These are phyloP conservation scores for Eulimnadia texana DNA, from an alignment of 1,140 invertebrate species.

Conservation along the genomic window DNA sequence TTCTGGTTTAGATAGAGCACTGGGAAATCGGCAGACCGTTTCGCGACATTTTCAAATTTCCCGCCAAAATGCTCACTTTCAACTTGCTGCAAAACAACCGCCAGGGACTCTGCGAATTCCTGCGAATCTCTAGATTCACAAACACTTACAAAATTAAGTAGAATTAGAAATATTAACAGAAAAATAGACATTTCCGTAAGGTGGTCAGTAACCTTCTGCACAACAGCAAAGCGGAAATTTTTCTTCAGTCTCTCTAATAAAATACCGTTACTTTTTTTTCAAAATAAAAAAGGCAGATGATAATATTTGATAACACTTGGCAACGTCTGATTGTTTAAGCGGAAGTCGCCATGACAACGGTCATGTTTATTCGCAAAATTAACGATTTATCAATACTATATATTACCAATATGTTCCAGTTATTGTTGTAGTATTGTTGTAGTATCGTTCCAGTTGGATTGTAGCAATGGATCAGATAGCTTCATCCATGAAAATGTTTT, in stretches of 20 bases:
- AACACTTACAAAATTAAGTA: not conserved
- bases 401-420: not conserved
- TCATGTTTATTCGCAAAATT: not conserved
- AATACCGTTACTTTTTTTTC: not conserved
- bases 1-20: not conserved
- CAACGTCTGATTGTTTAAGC: not conserved
- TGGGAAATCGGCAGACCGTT: not conserved
- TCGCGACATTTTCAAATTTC: not conserved
- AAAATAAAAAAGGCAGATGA: not conserved
- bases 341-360: not conserved
- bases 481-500: too few relatives aligned
- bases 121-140: not conserved
- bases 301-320: not conserved
- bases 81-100: not conserved
- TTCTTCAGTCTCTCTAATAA: not conserved
- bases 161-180: not conserved
- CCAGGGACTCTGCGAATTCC: not conserved
- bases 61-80: not conserved
- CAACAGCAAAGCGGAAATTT: not conserved
- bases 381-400: not conserved
- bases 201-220: not conserved
- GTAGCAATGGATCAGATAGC: too few relatives aligned
- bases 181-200: not conserved
- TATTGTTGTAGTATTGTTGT: not conserved
- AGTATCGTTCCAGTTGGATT: not conserved